Evolutionary conservation across 2,113 vertebrate species (phyloP).

Genomic region (Pygoscelis adeliae): DNA sequence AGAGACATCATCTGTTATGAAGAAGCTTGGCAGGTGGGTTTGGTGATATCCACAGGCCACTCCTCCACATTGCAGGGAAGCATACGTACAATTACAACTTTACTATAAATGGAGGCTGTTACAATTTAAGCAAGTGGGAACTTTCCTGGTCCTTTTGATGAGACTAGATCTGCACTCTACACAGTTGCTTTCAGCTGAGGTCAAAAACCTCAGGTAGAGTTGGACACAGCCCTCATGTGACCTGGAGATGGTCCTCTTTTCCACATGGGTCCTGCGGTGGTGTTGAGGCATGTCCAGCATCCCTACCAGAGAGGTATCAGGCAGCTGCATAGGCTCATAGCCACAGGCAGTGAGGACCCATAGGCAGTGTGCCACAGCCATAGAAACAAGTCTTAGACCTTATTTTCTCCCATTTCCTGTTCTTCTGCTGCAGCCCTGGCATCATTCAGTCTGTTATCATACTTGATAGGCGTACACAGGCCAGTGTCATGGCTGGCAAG

Average conservation of each 20-base stretch:
- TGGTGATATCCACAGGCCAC: not conserved
- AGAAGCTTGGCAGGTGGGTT: not conserved
- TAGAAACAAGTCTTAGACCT: not conserved
- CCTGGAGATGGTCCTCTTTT: not conserved
- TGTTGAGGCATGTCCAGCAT: not conserved
- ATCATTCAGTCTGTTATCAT: not conserved
- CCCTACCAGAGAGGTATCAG: no score
- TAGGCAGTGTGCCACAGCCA: not conserved
- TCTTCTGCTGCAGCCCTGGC: not conserved
- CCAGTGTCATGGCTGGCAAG: not conserved
- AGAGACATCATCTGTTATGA: not conserved
- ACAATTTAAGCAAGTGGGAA: not conserved
- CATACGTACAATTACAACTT: not conserved
- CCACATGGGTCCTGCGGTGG: not conserved
- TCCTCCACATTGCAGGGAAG: not conserved
- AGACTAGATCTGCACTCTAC: not conserved
- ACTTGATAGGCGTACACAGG: not conserved
- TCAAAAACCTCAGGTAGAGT: not conserved
- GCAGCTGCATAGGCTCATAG: not conserved
- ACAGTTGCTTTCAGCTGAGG: not conserved
- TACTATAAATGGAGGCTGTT: not conserved
- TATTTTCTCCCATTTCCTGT: not conserved
- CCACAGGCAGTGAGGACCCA: not conserved
- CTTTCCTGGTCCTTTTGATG: not conserved
- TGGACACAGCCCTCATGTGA: not conserved